These are phyloP conservation scores for Murina feae DNA, from an alignment of 2,113 vertebrate genomes.

Conservation along the genomic window DNA sequence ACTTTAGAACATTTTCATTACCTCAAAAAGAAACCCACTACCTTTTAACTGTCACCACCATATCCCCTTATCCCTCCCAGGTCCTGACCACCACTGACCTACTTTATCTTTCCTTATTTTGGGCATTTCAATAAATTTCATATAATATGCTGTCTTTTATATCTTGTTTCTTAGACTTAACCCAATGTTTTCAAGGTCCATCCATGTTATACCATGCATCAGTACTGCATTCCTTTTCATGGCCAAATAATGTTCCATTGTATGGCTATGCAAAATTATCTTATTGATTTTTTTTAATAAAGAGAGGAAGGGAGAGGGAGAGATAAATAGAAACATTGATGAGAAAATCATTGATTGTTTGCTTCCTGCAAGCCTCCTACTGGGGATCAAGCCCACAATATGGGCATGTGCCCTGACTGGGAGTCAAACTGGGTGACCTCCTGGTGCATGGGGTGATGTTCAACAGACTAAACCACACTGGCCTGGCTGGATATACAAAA, in stretches of 20 bases:
- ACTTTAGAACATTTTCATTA: constrained; percentile 7
- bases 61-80: not conserved
- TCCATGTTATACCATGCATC: not conserved
- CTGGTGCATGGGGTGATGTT: too few species aligned
- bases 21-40: not conserved
- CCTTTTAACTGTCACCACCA: not conserved
- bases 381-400: too few species aligned
- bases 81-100: not conserved
- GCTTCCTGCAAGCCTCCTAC: too few species aligned
- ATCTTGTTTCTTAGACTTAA: not conserved
- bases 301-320: too few species aligned
- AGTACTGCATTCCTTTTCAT: not conserved
- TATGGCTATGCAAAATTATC: too few species aligned
- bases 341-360: too few species aligned
- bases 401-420: too few species aligned
- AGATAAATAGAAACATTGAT: too few species aligned
- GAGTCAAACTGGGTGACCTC: too few species aligned
- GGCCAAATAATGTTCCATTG: not conserved
- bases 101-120: not conserved
- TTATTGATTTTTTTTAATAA: too few species aligned
- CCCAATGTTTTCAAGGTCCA: not conserved
- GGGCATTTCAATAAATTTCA: constrained; percentile 35
- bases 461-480: too few species aligned
- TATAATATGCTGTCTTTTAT: not conserved
- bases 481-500: not conserved